phyloP scores from a whole-genome alignment of 2,888 invertebrate species.

The Pristionchus japonicus region DNA sequence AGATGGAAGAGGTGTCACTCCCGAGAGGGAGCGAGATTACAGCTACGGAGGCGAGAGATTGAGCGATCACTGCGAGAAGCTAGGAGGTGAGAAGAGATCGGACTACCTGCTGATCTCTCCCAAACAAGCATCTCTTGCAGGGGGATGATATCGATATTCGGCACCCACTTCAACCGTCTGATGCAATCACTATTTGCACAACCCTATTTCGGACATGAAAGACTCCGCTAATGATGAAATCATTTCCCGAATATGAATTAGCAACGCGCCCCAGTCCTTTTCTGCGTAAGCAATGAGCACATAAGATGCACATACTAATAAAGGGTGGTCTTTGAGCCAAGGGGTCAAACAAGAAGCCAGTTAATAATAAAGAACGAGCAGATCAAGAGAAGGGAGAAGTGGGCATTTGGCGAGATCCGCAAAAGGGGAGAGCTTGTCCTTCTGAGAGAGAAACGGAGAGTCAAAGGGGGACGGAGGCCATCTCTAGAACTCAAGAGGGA shows the following conservation, averaged over 20 bases:
- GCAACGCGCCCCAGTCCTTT: too few species aligned
- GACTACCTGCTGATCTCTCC: neutral
- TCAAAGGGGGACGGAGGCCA: constrained; percentile 14
- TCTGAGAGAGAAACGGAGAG: constrained; percentile 15
- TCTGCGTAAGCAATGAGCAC: too few species aligned
- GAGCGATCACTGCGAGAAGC: neutral
- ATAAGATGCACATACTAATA: too few species aligned
- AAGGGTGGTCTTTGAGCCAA: too few species aligned
- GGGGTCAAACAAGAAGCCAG: too few species aligned
- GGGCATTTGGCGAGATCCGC: neutral
- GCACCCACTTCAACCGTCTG: neutral
- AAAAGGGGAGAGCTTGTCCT: constrained; percentile 1
- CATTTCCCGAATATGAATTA: too few species aligned
- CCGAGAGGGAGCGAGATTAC: constrained; percentile 2
- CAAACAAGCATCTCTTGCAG: neutral
- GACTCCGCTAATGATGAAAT: neutral
- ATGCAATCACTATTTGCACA: constrained; percentile 22
- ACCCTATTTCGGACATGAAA: neutral
- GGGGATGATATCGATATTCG: neutral
- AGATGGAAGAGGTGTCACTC: constrained; percentile 20
- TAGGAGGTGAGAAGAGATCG: neutral
- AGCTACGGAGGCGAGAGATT: neutral
- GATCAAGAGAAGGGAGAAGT: neutral
- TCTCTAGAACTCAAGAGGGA: constrained; percentile 16
- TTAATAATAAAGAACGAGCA: neutral